phyloP scores from a whole-genome alignment of 2,888 invertebrate species.

The Pocota personata region DNA sequence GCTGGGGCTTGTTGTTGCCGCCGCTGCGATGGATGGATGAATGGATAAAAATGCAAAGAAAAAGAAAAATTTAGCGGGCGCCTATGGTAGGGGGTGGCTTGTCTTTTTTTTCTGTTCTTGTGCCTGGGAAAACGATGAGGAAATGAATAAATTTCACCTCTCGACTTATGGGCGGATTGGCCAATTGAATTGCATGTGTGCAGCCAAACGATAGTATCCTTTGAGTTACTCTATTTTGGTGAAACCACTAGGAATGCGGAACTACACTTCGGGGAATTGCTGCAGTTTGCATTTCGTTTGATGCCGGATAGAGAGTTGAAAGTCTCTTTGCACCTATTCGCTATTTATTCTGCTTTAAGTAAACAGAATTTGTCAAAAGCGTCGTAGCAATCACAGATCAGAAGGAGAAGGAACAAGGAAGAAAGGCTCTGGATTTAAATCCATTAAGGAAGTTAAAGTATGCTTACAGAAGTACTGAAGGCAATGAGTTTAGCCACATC shows the following conservation, averaged over 20 bases:
- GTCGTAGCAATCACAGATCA: too few relatives aligned
- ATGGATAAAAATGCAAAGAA: constrained; percentile 64
- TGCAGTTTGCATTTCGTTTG: constrained; percentile 29
- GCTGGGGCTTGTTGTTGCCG: constrained; percentile 20
- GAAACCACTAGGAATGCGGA: constrained; percentile 68
- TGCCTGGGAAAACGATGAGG: constrained; percentile 66
- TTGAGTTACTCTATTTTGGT: constrained; percentile 69
- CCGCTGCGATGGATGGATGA: constrained; percentile 50
- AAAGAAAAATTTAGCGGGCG: constrained; percentile 61
- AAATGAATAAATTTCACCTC: constrained; percentile 74
- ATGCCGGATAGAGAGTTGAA: not conserved
- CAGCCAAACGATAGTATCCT: constrained; percentile 67
- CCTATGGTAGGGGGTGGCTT: constrained; percentile 24
- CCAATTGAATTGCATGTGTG: constrained; percentile 73
- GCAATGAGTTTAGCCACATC: too few relatives aligned
- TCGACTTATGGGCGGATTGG: constrained; percentile 73
- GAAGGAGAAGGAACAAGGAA: too few relatives aligned
- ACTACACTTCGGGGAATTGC: constrained; percentile 71
- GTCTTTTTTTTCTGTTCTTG: constrained; percentile 60
- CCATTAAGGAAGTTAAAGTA: too few relatives aligned
- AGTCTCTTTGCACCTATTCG: too few relatives aligned
- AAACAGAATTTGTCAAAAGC: too few relatives aligned
- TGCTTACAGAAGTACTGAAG: too few relatives aligned
- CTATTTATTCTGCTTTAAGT: too few relatives aligned
- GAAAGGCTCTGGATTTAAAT: too few relatives aligned